Percentiles rank a stretch among this genome's conserved stretches.
Evolutionary conservation across 2,888 invertebrate species (phyloP).

Genomic region (Standfussiana lucernea): DNA sequence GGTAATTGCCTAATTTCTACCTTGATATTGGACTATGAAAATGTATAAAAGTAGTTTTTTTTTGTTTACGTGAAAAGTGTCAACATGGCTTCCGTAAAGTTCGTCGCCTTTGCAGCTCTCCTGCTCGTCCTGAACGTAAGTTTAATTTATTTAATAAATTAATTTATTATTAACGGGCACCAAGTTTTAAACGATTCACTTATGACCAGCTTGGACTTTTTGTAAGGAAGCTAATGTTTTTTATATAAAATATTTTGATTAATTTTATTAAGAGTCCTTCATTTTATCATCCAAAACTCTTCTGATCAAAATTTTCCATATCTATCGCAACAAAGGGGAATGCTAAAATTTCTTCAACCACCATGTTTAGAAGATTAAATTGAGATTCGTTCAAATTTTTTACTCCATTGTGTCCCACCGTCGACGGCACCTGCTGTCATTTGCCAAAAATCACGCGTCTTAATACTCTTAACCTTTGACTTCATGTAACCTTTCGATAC

Average conservation of each 20-base stretch:
- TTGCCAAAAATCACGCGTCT: not conserved
- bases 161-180: not conserved
- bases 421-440: not conserved
- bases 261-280: not conserved
- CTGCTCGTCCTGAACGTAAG: conserved; percentile 75
- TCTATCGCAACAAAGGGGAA: not conserved
- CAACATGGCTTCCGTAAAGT: conserved; percentile 76
- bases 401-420: not conserved
- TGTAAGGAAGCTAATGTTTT: not conserved
- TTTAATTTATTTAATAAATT: not conserved
- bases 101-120: conserved; percentile 70
- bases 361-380: not conserved
- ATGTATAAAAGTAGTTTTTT: conserved; percentile 57
- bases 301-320: not conserved
- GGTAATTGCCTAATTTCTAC: conserved; percentile 63
- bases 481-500: not conserved
- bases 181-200: not conserved
- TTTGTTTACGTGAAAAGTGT: conserved; percentile 52
- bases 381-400: not conserved
- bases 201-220: not conserved
- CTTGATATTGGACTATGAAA: conserved; percentile 33
- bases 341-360: not conserved
- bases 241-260: not conserved
- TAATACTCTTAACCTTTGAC: not conserved
- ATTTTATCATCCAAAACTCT: not conserved